Percentiles rank a stretch among this genome's conserved stretches.
These are phyloP conservation scores for Caenorhabditis sp. DNA, from an alignment of 2,888 invertebrate species.

Conservation along the genomic window DNA sequence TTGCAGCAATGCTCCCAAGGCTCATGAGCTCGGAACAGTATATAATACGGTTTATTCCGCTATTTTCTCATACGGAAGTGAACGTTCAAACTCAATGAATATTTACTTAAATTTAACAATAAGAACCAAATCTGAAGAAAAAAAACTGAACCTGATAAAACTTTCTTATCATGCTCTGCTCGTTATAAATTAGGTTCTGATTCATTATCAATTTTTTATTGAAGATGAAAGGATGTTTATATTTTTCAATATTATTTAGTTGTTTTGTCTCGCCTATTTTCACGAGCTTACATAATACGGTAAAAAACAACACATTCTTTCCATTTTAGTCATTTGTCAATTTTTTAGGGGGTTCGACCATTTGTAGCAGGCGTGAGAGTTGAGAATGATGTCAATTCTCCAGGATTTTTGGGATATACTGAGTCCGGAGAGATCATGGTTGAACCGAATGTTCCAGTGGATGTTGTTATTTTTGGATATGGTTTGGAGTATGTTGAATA, in stretches of 20 bases:
- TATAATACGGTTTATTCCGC: too few relatives aligned
- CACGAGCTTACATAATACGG: not conserved
- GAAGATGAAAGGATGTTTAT: not conserved
- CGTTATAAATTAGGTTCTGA: not conserved
- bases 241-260: not conserved
- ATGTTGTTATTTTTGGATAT: conserved; percentile 64
- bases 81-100: too few relatives aligned
- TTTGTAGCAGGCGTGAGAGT: conserved; percentile 30
- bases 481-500: conserved; percentile 67
- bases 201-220: not conserved
- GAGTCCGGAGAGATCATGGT: conserved; percentile 63
- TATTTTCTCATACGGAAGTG: too few relatives aligned
- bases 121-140: too few relatives aligned
- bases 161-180: not conserved
- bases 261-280: not conserved
- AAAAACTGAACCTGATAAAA: not conserved
- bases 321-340: too few relatives aligned
- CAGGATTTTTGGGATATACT: conserved; percentile 41
- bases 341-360: conserved; percentile 15
- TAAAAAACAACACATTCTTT: not conserved
- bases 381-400: conserved; percentile 18
- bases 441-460: conserved; percentile 50
- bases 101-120: too few relatives aligned
- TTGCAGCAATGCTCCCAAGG: too few relatives aligned
- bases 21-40: too few relatives aligned